Percentiles rank a stretch among this genome's conserved stretches.
These are phyloP conservation scores for Gymnobelideus leadbeateri DNA, from an alignment of 2,113 vertebrate genomes.

Conservation along the genomic window DNA sequence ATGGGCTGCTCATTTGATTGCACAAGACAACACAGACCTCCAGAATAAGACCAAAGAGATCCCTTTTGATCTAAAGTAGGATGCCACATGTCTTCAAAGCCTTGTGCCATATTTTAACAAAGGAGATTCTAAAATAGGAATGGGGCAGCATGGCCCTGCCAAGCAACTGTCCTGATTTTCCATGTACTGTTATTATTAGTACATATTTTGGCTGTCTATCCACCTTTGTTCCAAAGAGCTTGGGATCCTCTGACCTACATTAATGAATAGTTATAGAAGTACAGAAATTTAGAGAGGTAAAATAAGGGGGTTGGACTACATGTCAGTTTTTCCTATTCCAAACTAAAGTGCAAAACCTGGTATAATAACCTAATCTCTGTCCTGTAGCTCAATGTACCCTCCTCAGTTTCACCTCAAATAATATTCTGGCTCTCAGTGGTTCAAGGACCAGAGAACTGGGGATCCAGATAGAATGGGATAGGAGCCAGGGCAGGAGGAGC, in stretches of 20 bases:
- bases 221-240: slow-evolving; percentile 1
- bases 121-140: not conserved
- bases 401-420: not conserved
- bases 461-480: not conserved
- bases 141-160: not conserved
- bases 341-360: not conserved
- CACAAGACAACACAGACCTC: not conserved
- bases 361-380: not conserved
- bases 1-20: not conserved
- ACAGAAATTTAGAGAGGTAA: not conserved
- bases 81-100: slow-evolving; percentile 5
- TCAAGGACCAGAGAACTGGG: not conserved
- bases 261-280: not conserved
- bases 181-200: not conserved
- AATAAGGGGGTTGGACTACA: not conserved
- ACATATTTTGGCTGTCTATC: not conserved
- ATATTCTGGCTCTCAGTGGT: not conserved
- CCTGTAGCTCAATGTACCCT: not conserved
- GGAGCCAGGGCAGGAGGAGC: not conserved
- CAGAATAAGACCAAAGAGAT: not conserved
- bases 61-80: slow-evolving; percentile 13
- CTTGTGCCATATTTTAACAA: not conserved
- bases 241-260: not conserved
- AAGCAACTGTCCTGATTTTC: slow-evolving; percentile 9
- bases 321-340: not conserved